Evolutionary conservation across 2,113 vertebrate species (phyloP), one percentile per base, ranked within the genome.

Genomic region (Tupaia tana): DNA sequence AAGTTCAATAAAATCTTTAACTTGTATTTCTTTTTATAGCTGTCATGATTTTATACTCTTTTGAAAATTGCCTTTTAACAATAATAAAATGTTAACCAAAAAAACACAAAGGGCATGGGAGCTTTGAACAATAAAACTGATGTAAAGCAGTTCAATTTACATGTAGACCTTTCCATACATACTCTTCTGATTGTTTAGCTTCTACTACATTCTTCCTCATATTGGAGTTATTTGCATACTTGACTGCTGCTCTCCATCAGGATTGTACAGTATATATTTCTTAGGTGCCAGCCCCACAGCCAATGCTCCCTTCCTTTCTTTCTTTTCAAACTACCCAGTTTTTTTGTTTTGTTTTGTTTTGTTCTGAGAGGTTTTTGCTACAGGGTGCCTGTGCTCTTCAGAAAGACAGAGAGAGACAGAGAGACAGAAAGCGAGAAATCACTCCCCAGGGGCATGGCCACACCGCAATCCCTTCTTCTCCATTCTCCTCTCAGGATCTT

Each of bases 1-100:
- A 63, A 93, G 83, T 93, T 80, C 89, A 93, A 74, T 43, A 86
- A 86, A 80, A 86, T 63, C 52, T 91, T 91, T 58, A 67, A 43
- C 43, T n/a, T 77, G 0, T n/a, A 25, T 64, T 66, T 43, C 43
- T 29, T 86, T 86, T 61, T 11, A 67, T 58, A 69, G 24, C 25
- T 80, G 16, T 27, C 70, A 70, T 31, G 29, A 52, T 66, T 96
- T 93, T 59, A 59, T 15, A 29, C 19, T 90, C 20, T 27, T 82
- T 93, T 31, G 20, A 43, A 93, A 91, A 84, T 24, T 52, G 7
- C 20, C 61, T 54, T 75, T 64, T 31, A 85, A 73, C 0, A 27
- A 34, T 75, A 31, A 61, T 61, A 31, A 74, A 64, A 15, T 11
- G 52, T n/a, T 86, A 80, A 86, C 58, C 24, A 81, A 94, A 73